These are phyloP conservation scores for Muschampia plurimacula DNA, from an alignment of 2,888 invertebrate species.

Conservation along the genomic window DNA sequence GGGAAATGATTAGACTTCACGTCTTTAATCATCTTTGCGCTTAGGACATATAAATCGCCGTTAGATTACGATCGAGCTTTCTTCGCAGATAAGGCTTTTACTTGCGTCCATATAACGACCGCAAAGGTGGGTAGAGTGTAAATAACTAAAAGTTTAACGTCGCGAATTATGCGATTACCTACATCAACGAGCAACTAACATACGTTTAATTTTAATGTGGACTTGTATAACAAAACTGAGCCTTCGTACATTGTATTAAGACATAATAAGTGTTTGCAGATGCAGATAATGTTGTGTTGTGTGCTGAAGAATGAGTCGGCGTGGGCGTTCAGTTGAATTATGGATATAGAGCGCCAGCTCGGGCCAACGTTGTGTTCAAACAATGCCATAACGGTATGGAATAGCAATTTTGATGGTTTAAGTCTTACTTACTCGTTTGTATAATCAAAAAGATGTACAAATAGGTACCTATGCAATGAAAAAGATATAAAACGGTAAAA, in stretches of 20 bases:
- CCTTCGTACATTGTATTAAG: slow-evolving; percentile 59
- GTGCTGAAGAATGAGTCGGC: slow-evolving; percentile 65
- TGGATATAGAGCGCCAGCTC: slow-evolving; percentile 76
- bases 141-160: slow-evolving; percentile 52
- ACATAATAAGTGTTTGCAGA: slow-evolving; percentile 47
- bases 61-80: slow-evolving; percentile 43
- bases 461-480: not conserved
- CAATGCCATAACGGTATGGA: slow-evolving; percentile 76
- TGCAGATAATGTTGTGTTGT: slow-evolving; percentile 49
- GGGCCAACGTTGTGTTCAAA: slow-evolving; percentile 63
- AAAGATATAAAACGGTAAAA: not conserved
- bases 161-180: slow-evolving; percentile 60
- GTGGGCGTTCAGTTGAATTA: slow-evolving; percentile 74
- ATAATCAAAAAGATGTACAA: slow-evolving; percentile 49
- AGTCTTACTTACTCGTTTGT: slow-evolving; percentile 45
- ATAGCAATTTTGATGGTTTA: slow-evolving; percentile 67
- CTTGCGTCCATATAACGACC: slow-evolving; percentile 35
- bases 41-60: slow-evolving; percentile 26
- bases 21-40: slow-evolving; percentile 29
- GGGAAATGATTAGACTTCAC: slow-evolving; percentile 22
- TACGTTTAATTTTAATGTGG: slow-evolving; percentile 49
- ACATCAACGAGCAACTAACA: slow-evolving; percentile 46
- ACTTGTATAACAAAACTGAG: slow-evolving; percentile 55
- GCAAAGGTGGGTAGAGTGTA: slow-evolving; percentile 32
- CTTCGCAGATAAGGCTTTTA: slow-evolving; percentile 41